These are phyloP conservation scores for Buceros bicornis DNA, from an alignment of 2,797 vertebrate species.

Conservation along the genomic window DNA sequence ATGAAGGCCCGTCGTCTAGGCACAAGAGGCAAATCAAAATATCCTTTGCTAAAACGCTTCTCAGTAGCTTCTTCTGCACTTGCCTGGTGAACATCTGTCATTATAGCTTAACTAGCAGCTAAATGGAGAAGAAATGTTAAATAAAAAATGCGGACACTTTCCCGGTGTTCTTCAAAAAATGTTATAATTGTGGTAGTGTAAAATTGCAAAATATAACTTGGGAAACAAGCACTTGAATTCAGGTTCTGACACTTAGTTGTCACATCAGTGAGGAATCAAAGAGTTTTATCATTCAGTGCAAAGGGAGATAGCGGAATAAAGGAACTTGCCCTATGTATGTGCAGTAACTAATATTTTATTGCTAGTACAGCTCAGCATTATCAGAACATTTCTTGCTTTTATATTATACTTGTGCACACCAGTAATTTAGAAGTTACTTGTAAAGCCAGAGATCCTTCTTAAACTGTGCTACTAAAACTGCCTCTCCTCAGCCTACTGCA, in stretches of 20 bases:
- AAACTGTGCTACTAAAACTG: neutral
- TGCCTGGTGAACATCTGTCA: constrained; percentile 83
- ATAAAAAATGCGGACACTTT: constrained; percentile 75
- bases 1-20: constrained; percentile 99
- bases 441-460: neutral
- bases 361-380: neutral
- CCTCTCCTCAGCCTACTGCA: neutral
- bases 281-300: neutral
- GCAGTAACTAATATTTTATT: neutral
- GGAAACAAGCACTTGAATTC: neutral
- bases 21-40: constrained; percentile 99
- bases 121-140: constrained; percentile 87
- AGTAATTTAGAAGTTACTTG: neutral
- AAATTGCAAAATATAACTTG: constrained; percentile 68
- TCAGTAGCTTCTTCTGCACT: constrained; percentile 62
- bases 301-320: neutral
- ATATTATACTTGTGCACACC: neutral
- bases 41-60: constrained; percentile 86
- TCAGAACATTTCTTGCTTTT: neutral
- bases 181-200: constrained; percentile 60
- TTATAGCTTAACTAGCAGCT: constrained; percentile 83
- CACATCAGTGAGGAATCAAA: neutral
- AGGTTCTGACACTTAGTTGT: neutral
- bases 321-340: neutral
- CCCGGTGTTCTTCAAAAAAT: constrained; percentile 58